Evolutionary conservation across 2,113 vertebrate species (phyloP).

Genomic region (Centrocercus urophasianus): DNA sequence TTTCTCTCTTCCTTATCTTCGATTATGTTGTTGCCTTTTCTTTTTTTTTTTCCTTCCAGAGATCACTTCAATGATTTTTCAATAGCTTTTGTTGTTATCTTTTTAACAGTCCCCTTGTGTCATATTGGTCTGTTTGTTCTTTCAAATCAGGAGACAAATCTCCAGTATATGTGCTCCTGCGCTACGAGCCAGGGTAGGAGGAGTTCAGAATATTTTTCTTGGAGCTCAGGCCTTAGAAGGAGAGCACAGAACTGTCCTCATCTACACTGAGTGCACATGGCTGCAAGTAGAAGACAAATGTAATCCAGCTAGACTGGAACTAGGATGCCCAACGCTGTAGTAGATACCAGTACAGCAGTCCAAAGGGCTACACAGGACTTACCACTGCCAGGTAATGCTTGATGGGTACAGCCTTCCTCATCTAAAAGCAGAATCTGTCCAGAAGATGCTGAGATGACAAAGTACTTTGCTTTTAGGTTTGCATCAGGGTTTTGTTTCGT

Average conservation of each 20-base stretch:
- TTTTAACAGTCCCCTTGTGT: background rate
- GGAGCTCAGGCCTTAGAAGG: background rate
- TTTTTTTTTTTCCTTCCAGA: fast-evolving
- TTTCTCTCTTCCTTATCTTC: background rate
- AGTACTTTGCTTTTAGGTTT: background rate
- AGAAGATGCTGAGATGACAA: background rate
- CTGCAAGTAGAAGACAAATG: background rate
- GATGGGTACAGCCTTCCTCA: background rate
- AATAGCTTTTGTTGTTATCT: background rate
- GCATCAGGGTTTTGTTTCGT: too few relatives aligned
- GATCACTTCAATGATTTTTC: background rate
- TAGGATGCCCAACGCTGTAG: background rate
- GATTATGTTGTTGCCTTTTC: background rate
- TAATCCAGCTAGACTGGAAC: too few relatives aligned
- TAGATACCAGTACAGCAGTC: background rate
- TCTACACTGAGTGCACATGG: too few relatives aligned
- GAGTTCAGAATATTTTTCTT: background rate
- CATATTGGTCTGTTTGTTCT: background rate
- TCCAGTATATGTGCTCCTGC: background rate
- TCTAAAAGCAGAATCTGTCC: background rate
- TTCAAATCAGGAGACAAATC: background rate
- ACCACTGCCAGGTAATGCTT: background rate
- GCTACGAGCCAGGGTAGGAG: background rate
- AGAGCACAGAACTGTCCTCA: background rate
- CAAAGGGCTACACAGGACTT: too few relatives aligned